Evolutionary conservation across 2,797 vertebrate species (phyloP).

Genomic region (Pseudomugil gertrudae): DNA sequence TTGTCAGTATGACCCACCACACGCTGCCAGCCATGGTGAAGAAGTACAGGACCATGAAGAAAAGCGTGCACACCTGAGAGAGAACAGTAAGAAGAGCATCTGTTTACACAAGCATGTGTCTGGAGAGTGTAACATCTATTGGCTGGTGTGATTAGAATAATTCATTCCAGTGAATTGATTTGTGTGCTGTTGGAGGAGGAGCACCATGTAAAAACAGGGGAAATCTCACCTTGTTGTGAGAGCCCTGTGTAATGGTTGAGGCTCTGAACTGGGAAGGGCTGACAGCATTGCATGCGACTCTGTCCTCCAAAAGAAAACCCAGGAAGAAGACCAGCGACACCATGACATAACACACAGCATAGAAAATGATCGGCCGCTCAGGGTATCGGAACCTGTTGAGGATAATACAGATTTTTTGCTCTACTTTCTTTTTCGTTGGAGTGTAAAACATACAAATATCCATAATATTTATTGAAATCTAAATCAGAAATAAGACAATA

Average conservation of each 20-base stretch:
- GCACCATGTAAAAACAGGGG: not conserved
- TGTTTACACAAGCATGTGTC: constrained; percentile 3
- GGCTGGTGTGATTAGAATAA: not conserved
- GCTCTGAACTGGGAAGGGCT: constrained; percentile 88
- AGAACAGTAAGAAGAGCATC: not conserved
- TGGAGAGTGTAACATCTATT: constrained; percentile 2
- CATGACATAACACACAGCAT: constrained; percentile 98
- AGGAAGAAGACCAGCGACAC: constrained; percentile 95
- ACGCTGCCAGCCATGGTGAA: constrained; percentile 98
- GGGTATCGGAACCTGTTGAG: constrained; percentile 92
- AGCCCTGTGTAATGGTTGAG: constrained; percentile 94
- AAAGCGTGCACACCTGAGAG: constrained; percentile 88
- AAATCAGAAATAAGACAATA: not conserved
- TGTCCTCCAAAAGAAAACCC: constrained; percentile 93
- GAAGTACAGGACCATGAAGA: constrained; percentile 98
- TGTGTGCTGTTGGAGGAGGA: not conserved
- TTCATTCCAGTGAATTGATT: not conserved
- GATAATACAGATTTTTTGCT: not conserved
- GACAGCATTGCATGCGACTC: constrained; percentile 90
- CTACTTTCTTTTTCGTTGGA: too few species aligned
- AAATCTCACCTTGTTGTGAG: constrained; percentile 89
- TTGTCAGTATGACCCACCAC: constrained; percentile 99
- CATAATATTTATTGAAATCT: not conserved
- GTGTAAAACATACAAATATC: not conserved
- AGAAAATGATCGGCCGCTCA: constrained; percentile 97